A percentile compares a stretch with the other conserved stretches of the same genome.
These are phyloP conservation scores for Ceramica pisi DNA, from an alignment of 2,888 invertebrate species.

Conservation along the genomic window DNA sequence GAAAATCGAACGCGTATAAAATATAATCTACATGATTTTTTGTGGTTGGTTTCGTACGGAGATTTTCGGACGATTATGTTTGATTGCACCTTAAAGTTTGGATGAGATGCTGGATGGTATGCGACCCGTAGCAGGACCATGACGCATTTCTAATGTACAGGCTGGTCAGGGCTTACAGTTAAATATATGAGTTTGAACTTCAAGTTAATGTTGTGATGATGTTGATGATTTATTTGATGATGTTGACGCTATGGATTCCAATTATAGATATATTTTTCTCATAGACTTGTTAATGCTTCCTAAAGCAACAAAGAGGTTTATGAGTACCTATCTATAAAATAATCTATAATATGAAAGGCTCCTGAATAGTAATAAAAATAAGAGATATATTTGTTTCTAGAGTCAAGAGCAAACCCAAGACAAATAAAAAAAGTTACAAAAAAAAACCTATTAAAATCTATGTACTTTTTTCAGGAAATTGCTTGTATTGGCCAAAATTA, in stretches of 20 bases:
- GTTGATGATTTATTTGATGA: conserved; percentile 6
- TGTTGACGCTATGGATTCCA: not conserved
- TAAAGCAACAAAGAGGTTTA: no score
- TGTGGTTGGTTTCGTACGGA: conserved; percentile 81
- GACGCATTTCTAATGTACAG: conserved; percentile 57
- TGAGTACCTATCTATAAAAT: no score
- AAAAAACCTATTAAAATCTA: no score
- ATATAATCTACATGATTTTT: conserved; percentile 82
- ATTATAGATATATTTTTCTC: not conserved
- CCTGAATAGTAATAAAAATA: no score
- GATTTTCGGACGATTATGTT: conserved; percentile 83
- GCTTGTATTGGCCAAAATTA: not conserved
- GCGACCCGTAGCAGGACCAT: conserved; percentile 54
- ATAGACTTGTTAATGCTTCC: not conserved
- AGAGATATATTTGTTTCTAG: no score
- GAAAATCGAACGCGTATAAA: conserved; percentile 77
- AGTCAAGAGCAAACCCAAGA: no score
- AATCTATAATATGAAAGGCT: no score
- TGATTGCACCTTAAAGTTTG: conserved; percentile 76
- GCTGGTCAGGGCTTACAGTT: not conserved
- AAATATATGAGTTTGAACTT: not conserved
- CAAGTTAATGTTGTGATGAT: conserved; percentile 14
- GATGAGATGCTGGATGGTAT: conserved; percentile 54
- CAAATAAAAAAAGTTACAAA: no score
- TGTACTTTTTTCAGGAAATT: no score